Evolutionary conservation across 2,888 invertebrate species (phyloP), one percentile per base, ranked within the genome.

Genomic region (Pollenia angustigena): DNA sequence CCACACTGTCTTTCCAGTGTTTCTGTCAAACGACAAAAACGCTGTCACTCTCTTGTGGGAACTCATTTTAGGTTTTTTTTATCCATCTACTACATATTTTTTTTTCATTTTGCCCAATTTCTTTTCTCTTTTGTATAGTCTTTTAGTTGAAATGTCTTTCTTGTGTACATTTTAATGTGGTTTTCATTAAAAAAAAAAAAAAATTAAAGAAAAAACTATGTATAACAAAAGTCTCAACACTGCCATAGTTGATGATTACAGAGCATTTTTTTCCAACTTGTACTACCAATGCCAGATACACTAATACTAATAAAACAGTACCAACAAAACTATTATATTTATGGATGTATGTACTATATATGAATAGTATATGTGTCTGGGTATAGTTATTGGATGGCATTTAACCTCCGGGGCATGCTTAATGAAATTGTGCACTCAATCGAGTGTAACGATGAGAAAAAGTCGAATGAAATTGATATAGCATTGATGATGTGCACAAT

Each of bases 391-490:
- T 81, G 72, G 23, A 81, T 83, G 76, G 58, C 52, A 58, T 87
- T 87, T 87, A 87, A 78, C 86, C 86, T 72, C 76, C 42, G 72
- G 81, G 91, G 90, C 91, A 89, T 89, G 91, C 90, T 90, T 92
- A 92, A 92, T 92, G 92, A 92, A 92, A 92, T 92, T 92, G 92
- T 92, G 92, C 92, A 92, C 89, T 91, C 92, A 92, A 91, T 92
- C 90, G 91, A 90, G 92, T 90, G 92, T 91, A 91, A 92, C 91
- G 91, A 91, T 92, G 92, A 90, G 90, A 91, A 92, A 86, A 92
- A 92, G 91, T 91, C 92, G 69, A 92, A 91, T 91, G 91, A 92
- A 92, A 91, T 90, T 91, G 92, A 91, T 91, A 92, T 91, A 88
- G 86, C 88, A 88, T 82, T 88, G 87, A 88, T 88, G 89, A 88